Base-by-base conservation (phyloP, 2,797 vertebrate genomes). In the Chromobotia macracanthus region DNA sequence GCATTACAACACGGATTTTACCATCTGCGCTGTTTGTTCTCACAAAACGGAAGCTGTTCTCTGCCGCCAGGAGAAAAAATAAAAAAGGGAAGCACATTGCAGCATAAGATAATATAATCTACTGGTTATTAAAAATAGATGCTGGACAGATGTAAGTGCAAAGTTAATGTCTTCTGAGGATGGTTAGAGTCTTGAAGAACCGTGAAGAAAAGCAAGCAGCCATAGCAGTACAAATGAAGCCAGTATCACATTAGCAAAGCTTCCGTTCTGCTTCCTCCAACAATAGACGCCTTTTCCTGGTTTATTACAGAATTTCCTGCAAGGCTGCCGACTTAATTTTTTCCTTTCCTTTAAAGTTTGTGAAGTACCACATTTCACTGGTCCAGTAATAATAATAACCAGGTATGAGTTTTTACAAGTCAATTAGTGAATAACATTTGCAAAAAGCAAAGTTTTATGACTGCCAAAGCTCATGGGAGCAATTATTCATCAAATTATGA, bases 241-340 rank as follows among this genome's bases (percentile, higher is more conserved):
- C 75, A 75, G 41, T 93, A 92, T 93, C 89, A 81, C 82, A 60
- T 21, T 70, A 83, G 82, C 88, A 90, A 87, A 88, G 77, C 84
- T 92, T 94, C 92, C 92, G 86, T 79, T 87, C 83, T 71, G 71
- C 51, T 68, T 28, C 19, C 31, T 83, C 82, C 82, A 91, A 94
- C 93, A 94, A 93, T 93, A 89, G 90, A 75, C 86, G 84, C 83
- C 68, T 71, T 88, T 92, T 93, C 92, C 92, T 92, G 84, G 84
- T 88, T 87, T 86, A 91, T 90, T 77, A 58, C 89, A 86, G 88
- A 83, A 90, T 84, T 93, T 94, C 93, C 92, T 91, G 58, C 53
- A 21, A 56, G 53, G 68, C 48, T 72, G 53, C 12, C 69, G 70
- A 31, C 56, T 77, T 61, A 50, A 63, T 77, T 56, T 72, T 65